A percentile compares a stretch with the other conserved stretches of the same genome.
Evolutionary conservation across 2,113 vertebrate genomes (phyloP).

Genomic region (Aythya baeri): DNA sequence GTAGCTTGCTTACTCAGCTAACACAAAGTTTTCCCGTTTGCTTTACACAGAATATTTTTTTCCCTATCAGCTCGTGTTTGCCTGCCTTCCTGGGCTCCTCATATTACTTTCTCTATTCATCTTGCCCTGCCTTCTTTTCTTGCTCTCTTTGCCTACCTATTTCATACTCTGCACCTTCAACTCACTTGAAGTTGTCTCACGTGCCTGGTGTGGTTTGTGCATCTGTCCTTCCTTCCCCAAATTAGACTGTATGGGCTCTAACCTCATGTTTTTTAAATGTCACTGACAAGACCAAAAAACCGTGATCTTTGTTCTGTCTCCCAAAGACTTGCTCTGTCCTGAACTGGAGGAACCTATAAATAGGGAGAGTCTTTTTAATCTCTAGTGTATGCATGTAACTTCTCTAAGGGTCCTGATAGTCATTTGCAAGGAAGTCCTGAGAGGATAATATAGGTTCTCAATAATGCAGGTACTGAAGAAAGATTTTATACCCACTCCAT

Average conservation of each 20-base stretch:
- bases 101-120: not conserved
- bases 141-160: not conserved
- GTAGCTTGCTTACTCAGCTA: not conserved
- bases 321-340: not conserved
- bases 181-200: not conserved
- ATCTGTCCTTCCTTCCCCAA: not conserved
- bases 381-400: not conserved
- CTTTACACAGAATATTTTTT: not conserved
- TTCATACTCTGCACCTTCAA: not conserved
- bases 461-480: not conserved
- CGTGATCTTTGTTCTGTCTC: not conserved
- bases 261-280: rapidly evolving
- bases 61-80: not conserved
- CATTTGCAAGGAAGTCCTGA: not conserved
- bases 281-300: not conserved
- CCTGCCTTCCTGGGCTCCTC: not conserved
- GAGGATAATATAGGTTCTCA: not conserved
- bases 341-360: not conserved
- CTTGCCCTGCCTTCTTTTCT: not conserved
- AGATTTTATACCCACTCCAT: rapidly evolving
- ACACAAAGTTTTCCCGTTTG: not conserved
- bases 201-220: not conserved
- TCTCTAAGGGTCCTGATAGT: not conserved
- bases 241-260: not conserved
- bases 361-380: not conserved